phyloP scores from a whole-genome alignment of 2,888 invertebrate genomes.

The Hanleya hanleyi region DNA sequence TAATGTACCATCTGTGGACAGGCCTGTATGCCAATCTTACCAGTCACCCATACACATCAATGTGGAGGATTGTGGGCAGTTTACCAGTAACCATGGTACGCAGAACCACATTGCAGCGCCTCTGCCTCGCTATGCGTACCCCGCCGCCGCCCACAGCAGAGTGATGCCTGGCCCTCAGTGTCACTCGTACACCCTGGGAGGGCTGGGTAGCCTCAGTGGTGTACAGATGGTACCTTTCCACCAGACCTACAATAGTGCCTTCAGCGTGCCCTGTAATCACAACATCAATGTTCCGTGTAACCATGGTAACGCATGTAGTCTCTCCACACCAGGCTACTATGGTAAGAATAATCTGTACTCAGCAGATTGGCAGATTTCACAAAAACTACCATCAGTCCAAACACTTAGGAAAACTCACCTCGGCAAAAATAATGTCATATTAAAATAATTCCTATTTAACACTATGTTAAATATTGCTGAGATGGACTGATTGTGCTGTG shows the following conservation, averaged over 20 bases:
- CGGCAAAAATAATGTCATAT: too few relatives aligned
- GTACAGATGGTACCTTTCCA: conserved; percentile 42
- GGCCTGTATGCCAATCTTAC: background rate
- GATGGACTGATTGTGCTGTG: too few relatives aligned
- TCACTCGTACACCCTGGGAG: conserved; percentile 51
- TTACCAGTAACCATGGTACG: conserved; percentile 34
- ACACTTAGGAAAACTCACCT: too few relatives aligned
- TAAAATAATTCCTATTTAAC: too few relatives aligned
- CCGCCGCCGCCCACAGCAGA: conserved; percentile 33
- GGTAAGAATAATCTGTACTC: too few relatives aligned
- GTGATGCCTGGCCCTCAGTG: conserved; percentile 48
- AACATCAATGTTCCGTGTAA: conserved; percentile 20
- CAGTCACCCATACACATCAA: background rate
- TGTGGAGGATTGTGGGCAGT: conserved; percentile 27
- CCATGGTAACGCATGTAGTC: conserved; percentile 1
- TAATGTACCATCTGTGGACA: background rate
- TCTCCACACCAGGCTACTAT: background rate
- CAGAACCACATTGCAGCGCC: conserved; percentile 34
- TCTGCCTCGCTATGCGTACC: conserved; percentile 9
- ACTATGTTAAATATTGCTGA: too few relatives aligned
- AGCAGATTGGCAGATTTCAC: too few relatives aligned
- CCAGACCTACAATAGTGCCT: conserved; percentile 50
- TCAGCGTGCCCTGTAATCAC: conserved; percentile 50
- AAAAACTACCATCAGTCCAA: too few relatives aligned
- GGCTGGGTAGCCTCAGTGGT: conserved; percentile 46